These are phyloP conservation scores for Limnephilus marmoratus DNA, from an alignment of 2,888 invertebrate genomes.

Conservation along the genomic window DNA sequence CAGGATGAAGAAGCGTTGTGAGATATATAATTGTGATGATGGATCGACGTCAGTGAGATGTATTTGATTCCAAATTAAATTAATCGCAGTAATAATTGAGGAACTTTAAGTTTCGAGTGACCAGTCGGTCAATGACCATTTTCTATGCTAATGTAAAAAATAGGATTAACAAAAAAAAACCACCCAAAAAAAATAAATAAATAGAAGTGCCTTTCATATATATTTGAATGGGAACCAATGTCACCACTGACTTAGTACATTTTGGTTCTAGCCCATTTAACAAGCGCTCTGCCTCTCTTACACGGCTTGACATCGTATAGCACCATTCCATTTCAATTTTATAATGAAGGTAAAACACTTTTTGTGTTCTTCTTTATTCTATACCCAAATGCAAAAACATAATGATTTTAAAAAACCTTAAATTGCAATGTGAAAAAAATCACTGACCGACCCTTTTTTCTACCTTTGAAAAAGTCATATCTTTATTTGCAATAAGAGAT, in stretches of 20 bases:
- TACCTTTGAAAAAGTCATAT: neutral
- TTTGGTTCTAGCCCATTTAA: no score
- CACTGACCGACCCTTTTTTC: neutral
- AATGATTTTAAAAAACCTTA: neutral
- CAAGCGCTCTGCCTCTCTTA: no score
- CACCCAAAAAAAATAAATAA: no score
- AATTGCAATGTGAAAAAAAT: neutral
- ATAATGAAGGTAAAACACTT: no score
- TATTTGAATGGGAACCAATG: no score
- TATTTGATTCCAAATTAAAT: neutral
- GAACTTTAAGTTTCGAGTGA: neutral
- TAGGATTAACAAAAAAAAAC: neutral
- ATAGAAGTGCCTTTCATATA: no score
- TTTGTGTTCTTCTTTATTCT: no score
- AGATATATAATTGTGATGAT: neutral
- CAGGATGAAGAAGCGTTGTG: neutral
- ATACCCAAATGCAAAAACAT: neutral
- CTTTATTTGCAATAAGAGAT: slow-evolving; percentile 11
- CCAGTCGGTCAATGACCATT: neutral
- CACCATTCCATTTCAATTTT: no score
- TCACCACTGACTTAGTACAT: no score
- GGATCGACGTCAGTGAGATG: neutral
- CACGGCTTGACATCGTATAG: no score
- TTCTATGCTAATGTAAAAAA: neutral
- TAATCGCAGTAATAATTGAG: neutral